phyloP scores from a whole-genome alignment of 1,140 invertebrate genomes.

The Pseudomyrmex gracilis region DNA sequence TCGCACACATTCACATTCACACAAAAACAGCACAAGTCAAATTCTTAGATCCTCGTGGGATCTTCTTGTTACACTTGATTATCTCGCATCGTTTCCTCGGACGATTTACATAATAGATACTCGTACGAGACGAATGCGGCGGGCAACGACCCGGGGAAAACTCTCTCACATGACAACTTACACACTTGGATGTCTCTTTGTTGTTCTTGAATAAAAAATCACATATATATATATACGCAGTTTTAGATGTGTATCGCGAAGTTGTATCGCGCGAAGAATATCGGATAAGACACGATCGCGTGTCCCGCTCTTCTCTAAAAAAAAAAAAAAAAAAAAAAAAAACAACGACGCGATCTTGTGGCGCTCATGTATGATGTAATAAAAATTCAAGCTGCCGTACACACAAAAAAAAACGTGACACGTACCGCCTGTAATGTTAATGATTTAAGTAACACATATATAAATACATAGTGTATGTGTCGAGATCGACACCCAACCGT shows the following conservation, averaged over 20 bases:
- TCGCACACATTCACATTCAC: not conserved
- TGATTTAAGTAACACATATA: conserved; percentile 16
- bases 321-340: too few relatives aligned
- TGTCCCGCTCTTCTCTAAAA: not conserved
- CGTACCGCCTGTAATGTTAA: conserved; percentile 44
- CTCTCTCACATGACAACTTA: conserved; percentile 7
- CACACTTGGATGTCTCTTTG: conserved; percentile 19
- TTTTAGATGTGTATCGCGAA: conserved; percentile 45
- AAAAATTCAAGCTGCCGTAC: conserved; percentile 41
- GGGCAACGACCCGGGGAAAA: not conserved
- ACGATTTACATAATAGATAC: not conserved
- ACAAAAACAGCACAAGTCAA: not conserved
- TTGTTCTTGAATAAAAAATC: conserved; percentile 25
- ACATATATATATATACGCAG: conserved; percentile 22
- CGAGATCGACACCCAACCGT: conserved; percentile 27
- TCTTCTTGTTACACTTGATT: not conserved
- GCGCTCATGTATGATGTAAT: conserved; percentile 33
- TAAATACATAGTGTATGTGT: conserved; percentile 26
- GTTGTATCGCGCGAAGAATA: conserved; percentile 16
- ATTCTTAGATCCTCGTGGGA: not conserved
- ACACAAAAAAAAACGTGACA: not conserved
- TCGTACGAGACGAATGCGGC: not conserved
- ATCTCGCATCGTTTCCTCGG: not conserved
- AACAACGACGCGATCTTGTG: conserved; percentile 13
- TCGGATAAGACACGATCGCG: too few relatives aligned